Base-by-base conservation (phyloP, 2,797 vertebrate genomes). In the Enteromius viviparus region DNA sequence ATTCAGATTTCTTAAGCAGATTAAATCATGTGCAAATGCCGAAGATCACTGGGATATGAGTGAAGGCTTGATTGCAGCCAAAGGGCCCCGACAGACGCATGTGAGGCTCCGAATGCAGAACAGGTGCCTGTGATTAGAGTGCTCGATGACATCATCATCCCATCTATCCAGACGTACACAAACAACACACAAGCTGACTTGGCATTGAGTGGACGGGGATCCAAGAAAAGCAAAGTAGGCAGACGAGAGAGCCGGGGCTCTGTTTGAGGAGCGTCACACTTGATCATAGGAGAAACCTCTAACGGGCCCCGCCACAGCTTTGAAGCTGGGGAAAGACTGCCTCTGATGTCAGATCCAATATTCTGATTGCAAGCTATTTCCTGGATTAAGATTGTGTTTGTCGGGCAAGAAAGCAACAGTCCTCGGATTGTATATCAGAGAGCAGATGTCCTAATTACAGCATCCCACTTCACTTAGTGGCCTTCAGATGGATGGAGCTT, bases 191-290 rank as follows among this genome's bases (percentile, higher is more conserved):
- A 96, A 97, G 96, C 95, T 95, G 95, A 95, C 96, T 97, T 97
- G 97, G 96, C 96, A 95, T 95, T 90, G 94, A 94, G 93, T 91
- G 89, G 89, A 81, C 34, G 83, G 83, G 47, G 90, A 90, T 94
- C 93, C 93, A 94, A 93, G 91, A 93, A 92, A 93, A 94, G 96
- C 96, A 96, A 92, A 96, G 94, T 93, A 90, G 94, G 94, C 93
- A 95, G 95, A 94, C 91, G 94, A 96, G 96, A 96, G 95, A 93
- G 94, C 94, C 94, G 91, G 92, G 94, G 95, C 95, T 97, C 96
- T 98, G 97, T 98, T 98, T 98, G 96, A 95, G 92, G 95, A 97
- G 96, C 97, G 97, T 98, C 97, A 97, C 94, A 95, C 96, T 97
- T 95, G 95, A 98, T 98, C 97, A 97, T 92, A 93, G 93, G 96